phyloP scores from a whole-genome alignment of 2,113 vertebrate species.

The Larimichthys polyactis region DNA sequence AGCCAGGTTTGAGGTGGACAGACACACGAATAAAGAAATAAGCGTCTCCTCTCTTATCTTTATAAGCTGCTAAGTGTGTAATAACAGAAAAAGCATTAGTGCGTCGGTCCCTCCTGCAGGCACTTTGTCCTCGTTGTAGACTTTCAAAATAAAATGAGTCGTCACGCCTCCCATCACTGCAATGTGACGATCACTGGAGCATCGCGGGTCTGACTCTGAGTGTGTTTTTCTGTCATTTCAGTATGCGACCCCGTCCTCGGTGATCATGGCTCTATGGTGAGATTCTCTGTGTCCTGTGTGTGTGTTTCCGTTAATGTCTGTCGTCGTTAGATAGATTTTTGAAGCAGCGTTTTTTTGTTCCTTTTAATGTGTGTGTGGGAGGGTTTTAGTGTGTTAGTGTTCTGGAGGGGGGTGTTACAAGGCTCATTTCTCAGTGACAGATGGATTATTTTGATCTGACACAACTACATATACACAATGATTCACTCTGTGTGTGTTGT shows the following conservation, averaged over 20 bases:
- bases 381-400: constrained; percentile 12
- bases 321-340: background rate
- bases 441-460: constrained; percentile 58
- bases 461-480: constrained; percentile 36
- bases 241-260: constrained; percentile 98
- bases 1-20: background rate
- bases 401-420: constrained; percentile 28
- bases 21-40: background rate
- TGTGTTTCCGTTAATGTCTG: background rate
- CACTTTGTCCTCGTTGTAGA: background rate
- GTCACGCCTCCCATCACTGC: constrained; percentile 40
- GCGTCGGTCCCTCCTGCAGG: background rate
- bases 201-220: constrained; percentile 6
- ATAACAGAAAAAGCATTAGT: background rate
- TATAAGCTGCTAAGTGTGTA: background rate
- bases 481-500: constrained; percentile 48
- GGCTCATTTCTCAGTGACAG: constrained; percentile 54
- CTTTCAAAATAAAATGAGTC: background rate
- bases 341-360: background rate
- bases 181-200: background rate
- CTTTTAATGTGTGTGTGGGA: constrained; percentile 25
- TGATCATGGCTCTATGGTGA: constrained; percentile 98
- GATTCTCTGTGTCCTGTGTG: constrained; percentile 43
- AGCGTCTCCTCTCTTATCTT: background rate
- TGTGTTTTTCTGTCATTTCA: constrained; percentile 75